These are phyloP conservation scores for Salminus brasiliensis DNA, from an alignment of 2,113 vertebrate species.

Conservation along the genomic window DNA sequence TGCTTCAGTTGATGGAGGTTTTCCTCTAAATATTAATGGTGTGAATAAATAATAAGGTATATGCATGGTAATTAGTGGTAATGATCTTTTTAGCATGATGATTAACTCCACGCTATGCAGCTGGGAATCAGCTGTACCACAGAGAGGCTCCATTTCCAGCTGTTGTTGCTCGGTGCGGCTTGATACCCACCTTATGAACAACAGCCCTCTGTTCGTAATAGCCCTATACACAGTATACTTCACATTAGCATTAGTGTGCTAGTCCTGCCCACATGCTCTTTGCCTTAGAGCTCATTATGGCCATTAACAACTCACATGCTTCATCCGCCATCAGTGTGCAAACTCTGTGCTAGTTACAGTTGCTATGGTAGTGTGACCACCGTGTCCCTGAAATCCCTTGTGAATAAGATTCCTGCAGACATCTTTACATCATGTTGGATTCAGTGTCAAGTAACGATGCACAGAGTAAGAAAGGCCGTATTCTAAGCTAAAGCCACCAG, in stretches of 20 bases:
- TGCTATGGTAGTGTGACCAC: neutral
- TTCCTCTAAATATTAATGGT: conserved; percentile 62
- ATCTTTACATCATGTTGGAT: neutral
- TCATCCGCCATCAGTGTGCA: conserved; percentile 18
- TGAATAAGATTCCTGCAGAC: conserved; percentile 20
- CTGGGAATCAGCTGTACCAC: conserved; percentile 57
- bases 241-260: neutral
- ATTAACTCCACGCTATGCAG: conserved; percentile 60
- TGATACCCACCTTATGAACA: conserved; percentile 18
- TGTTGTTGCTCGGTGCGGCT: conserved; percentile 51
- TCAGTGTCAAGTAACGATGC: neutral
- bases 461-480: neutral
- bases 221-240: neutral
- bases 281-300: conserved; percentile 7
- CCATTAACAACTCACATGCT: conserved; percentile 12
- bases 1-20: conserved; percentile 50
- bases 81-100: conserved; percentile 71
- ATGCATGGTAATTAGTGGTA: conserved; percentile 72
- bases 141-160: conserved; percentile 51
- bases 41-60: conserved; percentile 69
- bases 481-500: conserved; percentile 4
- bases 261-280: conserved; percentile 20
- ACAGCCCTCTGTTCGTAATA: neutral
- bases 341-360: neutral
- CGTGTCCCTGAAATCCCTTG: neutral